Conservation (phyloP, 92 coral and sea anemone genomes). For the Parazoanthus atlanticus region DNA sequence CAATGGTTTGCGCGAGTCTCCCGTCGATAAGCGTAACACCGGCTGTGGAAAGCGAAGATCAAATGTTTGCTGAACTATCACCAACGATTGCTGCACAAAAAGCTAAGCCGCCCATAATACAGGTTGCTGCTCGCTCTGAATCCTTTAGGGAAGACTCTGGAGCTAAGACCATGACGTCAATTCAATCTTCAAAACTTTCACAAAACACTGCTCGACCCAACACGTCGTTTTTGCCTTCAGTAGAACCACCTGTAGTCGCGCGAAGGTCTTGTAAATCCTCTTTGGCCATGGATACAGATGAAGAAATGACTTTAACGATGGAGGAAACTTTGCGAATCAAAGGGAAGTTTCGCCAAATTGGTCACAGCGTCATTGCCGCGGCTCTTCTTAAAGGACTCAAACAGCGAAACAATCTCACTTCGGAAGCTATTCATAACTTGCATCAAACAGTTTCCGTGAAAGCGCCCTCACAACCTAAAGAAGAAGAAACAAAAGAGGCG, state of each 20-base stretch:
- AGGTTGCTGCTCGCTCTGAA: conserved; percentile 7
- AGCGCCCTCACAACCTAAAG: not conserved
- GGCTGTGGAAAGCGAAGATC: not conserved
- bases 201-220: conserved; percentile 10
- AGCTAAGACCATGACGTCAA: not conserved
- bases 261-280: conserved; percentile 2
- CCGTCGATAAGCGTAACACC: not conserved
- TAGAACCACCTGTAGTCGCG: not conserved
- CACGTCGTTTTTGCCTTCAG: not conserved
- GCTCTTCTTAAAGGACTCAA: conserved; percentile 86
- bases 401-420: conserved; percentile 68
- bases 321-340: conserved; percentile 88
- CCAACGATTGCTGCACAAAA: not conserved
- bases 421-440: conserved; percentile 87
- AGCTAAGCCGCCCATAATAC: not conserved
- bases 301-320: conserved; percentile 65
- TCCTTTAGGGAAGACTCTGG: not conserved
- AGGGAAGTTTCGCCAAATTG: conserved; percentile 96
- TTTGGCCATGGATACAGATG: conserved; percentile 31
- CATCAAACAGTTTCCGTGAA: conserved; percentile 72
- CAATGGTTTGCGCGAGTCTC: not conserved
- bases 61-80: not conserved
- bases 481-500: conserved; percentile 5
- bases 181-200: not conserved
- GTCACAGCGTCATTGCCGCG: conserved; percentile 86